Percentiles rank a stretch among this genome's conserved stretches.
Evolutionary conservation across 1,140 invertebrate genomes (phyloP).

Genomic region (Drosophila yakuba): DNA sequence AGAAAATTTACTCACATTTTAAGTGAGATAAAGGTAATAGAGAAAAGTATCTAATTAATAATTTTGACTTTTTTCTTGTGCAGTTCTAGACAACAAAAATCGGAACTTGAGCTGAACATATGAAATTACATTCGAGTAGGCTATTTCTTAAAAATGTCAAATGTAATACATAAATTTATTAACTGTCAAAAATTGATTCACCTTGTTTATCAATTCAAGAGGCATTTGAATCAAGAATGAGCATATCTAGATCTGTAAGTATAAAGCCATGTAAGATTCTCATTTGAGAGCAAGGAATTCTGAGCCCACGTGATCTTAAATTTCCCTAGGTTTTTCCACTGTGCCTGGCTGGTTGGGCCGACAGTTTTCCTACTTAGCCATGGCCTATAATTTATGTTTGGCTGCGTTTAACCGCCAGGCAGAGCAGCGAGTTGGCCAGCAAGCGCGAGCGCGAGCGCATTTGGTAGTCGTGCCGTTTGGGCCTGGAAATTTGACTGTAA

Average conservation of each 20-base stretch:
- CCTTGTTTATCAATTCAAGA: too few relatives aligned
- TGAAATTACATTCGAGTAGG: not conserved
- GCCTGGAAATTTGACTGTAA: constrained; percentile 54
- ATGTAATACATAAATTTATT: not conserved
- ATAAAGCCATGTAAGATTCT: not conserved
- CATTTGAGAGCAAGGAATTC: not conserved
- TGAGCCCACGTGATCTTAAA: not conserved
- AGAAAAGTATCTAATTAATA: too few relatives aligned
- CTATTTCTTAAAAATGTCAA: not conserved
- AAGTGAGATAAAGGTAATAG: too few relatives aligned
- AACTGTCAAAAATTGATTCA: too few relatives aligned
- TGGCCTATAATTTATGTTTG: constrained; percentile 79
- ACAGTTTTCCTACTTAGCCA: constrained; percentile 60
- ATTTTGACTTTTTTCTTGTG: too few relatives aligned
- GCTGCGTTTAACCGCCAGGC: constrained; percentile 70
- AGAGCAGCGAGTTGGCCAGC: not conserved
- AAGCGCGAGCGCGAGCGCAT: constrained; percentile 30
- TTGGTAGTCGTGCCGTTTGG: constrained; percentile 74
- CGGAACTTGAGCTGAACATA: not conserved
- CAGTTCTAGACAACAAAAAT: too few relatives aligned
- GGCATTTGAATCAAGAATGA: not conserved
- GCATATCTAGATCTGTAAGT: not conserved
- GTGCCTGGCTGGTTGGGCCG: constrained; percentile 26
- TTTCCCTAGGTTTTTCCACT: constrained; percentile 24
- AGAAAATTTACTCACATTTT: too few relatives aligned